Conservation (phyloP, 2,113 vertebrate genomes). For the Chroicocephalus ridibundus region DNA sequence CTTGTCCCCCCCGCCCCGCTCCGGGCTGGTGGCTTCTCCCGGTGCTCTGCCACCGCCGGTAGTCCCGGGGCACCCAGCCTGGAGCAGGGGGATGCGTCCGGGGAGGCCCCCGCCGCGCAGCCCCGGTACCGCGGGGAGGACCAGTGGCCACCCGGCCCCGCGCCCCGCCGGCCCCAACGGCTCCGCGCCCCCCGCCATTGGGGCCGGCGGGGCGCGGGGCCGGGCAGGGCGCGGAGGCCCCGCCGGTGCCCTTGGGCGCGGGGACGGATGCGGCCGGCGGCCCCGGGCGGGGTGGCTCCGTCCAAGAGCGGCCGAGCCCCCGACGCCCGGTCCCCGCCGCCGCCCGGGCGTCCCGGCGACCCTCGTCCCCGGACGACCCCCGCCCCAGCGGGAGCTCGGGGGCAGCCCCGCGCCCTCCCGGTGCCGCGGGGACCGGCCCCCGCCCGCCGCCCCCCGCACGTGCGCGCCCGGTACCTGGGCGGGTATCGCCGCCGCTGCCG, state of each 20-base stretch:
- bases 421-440: neutral
- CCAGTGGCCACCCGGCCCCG: too few relatives aligned
- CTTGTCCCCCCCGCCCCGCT: too few relatives aligned
- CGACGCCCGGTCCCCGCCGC: neutral
- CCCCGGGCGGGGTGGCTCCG: neutral
- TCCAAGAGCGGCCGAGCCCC: neutral
- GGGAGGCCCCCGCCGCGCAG: neutral
- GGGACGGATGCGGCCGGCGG: neutral
- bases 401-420: neutral
- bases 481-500: conserved; percentile 86
- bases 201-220: too few relatives aligned
- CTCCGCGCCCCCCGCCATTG: neutral
- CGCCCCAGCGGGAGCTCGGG: neutral
- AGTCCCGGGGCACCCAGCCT: neutral
- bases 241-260: neutral
- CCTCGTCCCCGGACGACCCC: neutral
- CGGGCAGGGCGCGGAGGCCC: neutral
- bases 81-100: neutral
- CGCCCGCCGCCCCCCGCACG: neutral
- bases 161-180: neutral
- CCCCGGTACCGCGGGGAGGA: too few relatives aligned
- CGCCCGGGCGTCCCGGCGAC: neutral
- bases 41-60: too few relatives aligned
- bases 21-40: neutral
- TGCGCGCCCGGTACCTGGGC: conserved; percentile 79